phyloP scores from a whole-genome alignment of 2,113 vertebrate genomes.

The Ivindomyrus marchei region DNA sequence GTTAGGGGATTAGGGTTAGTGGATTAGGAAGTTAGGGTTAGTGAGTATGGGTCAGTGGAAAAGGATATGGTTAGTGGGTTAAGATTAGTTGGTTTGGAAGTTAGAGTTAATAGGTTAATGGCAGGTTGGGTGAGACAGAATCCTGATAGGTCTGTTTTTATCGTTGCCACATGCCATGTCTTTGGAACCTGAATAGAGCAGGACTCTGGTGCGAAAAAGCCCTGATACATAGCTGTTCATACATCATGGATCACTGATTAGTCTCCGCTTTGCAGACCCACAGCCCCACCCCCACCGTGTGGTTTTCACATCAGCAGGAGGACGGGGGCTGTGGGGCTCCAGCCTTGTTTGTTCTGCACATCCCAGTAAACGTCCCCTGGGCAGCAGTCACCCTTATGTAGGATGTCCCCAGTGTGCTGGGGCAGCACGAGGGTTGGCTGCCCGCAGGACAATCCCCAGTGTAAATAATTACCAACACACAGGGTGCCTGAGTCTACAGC shows the following conservation, averaged over 20 bases:
- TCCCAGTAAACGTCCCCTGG: constrained; percentile 42
- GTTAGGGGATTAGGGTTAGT: not conserved
- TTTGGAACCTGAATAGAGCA: not conserved
- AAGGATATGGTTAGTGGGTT: not conserved
- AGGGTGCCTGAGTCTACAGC: not conserved
- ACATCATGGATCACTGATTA: not conserved
- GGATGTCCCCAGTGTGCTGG: constrained; percentile 12
- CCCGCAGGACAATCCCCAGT: constrained; percentile 38
- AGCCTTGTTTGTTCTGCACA: constrained; percentile 45
- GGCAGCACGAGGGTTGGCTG: constrained; percentile 4
- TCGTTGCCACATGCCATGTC: not conserved
- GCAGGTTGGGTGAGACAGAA: not conserved
- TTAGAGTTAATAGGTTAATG: not conserved
- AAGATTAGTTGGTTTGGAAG: not conserved
- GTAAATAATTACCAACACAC: constrained; percentile 40
- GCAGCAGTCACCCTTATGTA: constrained; percentile 13
- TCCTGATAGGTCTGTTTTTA: not conserved
- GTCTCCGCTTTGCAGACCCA: not conserved
- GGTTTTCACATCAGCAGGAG: constrained; percentile 31
- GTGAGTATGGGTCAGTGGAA: not conserved
- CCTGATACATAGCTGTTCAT: not conserved
- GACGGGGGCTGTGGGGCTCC: not conserved
- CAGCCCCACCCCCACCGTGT: not conserved
- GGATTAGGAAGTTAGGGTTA: not conserved
- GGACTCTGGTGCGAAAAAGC: not conserved